Percentiles rank a stretch among this genome's conserved stretches.
Conservation (phyloP, 2,113 vertebrate species). For the Telmatochromis sp. region DNA sequence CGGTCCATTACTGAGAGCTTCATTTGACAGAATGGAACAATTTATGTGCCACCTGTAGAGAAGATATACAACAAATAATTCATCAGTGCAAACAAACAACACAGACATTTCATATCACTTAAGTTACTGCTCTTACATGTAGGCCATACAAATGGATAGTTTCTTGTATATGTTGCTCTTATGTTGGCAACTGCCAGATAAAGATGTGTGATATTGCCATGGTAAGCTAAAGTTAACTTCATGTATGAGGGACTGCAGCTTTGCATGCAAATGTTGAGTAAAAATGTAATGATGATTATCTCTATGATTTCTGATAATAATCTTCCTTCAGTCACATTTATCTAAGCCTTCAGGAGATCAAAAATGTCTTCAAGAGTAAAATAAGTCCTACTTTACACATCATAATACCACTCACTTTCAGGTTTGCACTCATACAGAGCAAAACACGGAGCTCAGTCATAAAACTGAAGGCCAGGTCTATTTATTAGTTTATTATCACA, state of each 20-base stretch:
- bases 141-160: neutral
- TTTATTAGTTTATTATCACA: neutral
- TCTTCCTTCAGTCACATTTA: neutral
- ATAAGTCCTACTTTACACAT: neutral
- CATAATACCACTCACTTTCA: neutral
- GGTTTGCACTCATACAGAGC: neutral
- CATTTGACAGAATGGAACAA: slow-evolving; percentile 74
- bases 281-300: neutral
- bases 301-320: neutral
- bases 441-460: neutral
- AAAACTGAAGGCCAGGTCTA: neutral
- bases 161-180: neutral
- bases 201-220: neutral
- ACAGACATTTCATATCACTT: neutral
- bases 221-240: neutral
- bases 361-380: neutral
- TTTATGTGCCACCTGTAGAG: slow-evolving; percentile 70
- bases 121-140: neutral
- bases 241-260: neutral
- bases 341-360: neutral
- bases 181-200: neutral
- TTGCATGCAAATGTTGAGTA: neutral
- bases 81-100: neutral
- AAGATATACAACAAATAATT: neutral
- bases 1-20: neutral